A percentile compares a stretch with the other conserved stretches of the same genome.
These are phyloP conservation scores for Catocala nupta DNA, from an alignment of 2,888 invertebrate species.

Conservation along the genomic window DNA sequence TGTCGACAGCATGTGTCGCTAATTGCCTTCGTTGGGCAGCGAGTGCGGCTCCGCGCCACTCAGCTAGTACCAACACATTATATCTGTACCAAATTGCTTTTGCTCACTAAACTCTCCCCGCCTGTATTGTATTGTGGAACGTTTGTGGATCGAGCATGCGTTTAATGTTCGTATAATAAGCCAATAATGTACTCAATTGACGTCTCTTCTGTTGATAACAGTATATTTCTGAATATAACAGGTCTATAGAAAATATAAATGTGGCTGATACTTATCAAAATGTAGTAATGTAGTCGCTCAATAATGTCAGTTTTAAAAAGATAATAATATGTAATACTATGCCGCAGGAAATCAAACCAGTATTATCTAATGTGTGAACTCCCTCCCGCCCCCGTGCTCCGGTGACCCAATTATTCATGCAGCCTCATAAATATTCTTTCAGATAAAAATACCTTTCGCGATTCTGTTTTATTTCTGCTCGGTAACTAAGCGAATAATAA, in stretches of 20 bases:
- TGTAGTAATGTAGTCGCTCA: background rate
- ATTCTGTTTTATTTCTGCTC: slow-evolving; percentile 37
- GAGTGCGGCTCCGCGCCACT: slow-evolving; percentile 44
- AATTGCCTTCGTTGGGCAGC: slow-evolving; percentile 76
- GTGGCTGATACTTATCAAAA: background rate
- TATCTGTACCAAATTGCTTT: slow-evolving; percentile 61
- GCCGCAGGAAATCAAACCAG: slow-evolving; percentile 58
- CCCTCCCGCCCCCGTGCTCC: slow-evolving; percentile 56
- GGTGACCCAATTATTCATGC: slow-evolving; percentile 75
- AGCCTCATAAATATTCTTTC: slow-evolving; percentile 47
- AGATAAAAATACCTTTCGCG: slow-evolving; percentile 59
- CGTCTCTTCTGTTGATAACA: background rate
- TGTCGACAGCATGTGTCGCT: slow-evolving; percentile 74
- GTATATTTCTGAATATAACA: slow-evolving; percentile 2
- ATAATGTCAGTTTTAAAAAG: slow-evolving; percentile 4
- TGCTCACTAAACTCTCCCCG: slow-evolving; percentile 48
- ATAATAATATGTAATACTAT: slow-evolving; percentile 25
- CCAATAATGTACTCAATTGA: slow-evolving; percentile 7
- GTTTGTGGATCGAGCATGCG: slow-evolving; percentile 25
- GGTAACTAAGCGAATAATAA: background rate
- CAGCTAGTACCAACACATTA: slow-evolving; percentile 43
- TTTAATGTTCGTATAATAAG: slow-evolving; percentile 26
- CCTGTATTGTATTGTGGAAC: slow-evolving; percentile 40
- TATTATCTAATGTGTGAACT: slow-evolving; percentile 53
- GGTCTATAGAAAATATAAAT: no score